phyloP scores from a whole-genome alignment of 1,140 invertebrate species.

The Armadillidium nasatum region DNA sequence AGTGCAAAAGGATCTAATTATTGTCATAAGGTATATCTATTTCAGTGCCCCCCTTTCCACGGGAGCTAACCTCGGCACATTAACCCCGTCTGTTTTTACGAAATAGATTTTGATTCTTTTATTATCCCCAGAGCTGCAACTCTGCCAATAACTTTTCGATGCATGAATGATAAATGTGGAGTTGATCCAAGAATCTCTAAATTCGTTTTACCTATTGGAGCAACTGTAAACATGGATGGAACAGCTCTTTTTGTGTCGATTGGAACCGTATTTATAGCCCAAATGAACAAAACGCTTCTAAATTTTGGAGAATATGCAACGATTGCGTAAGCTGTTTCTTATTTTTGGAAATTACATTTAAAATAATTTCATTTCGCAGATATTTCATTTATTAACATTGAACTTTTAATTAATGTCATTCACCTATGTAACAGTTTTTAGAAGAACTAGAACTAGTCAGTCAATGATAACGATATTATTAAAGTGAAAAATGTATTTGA shows the following conservation, averaged over 20 bases:
- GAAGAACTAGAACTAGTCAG: too few relatives aligned
- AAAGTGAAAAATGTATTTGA: too few relatives aligned
- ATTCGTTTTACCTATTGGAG: slow-evolving; percentile 84
- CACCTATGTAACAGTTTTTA: too few relatives aligned
- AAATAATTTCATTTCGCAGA: neutral
- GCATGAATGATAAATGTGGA: slow-evolving; percentile 84
- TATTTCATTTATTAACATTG: neutral
- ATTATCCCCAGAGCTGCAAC: slow-evolving; percentile 74
- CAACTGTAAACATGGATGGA: slow-evolving; percentile 91
- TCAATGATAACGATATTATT: too few relatives aligned
- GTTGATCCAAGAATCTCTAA: slow-evolving; percentile 84
- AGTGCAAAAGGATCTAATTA: slow-evolving; percentile 11
- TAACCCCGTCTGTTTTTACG: neutral
- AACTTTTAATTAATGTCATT: too few relatives aligned
- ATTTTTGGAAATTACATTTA: too few relatives aligned
- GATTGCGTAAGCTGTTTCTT: slow-evolving; percentile 62
- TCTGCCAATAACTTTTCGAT: slow-evolving; percentile 85
- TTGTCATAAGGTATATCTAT: slow-evolving; percentile 21
- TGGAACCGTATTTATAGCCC: slow-evolving; percentile 85
- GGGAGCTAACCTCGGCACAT: slow-evolving; percentile 1
- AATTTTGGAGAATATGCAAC: slow-evolving; percentile 72
- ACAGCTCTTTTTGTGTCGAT: slow-evolving; percentile 85
- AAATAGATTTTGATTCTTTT: slow-evolving; percentile 18
- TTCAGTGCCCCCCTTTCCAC: neutral
- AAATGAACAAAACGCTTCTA: slow-evolving; percentile 76